A percentile compares a stretch with the other conserved stretches of the same genome.
phyloP scores from a whole-genome alignment of 2,888 invertebrate genomes.

The Diarsia mendica region DNA sequence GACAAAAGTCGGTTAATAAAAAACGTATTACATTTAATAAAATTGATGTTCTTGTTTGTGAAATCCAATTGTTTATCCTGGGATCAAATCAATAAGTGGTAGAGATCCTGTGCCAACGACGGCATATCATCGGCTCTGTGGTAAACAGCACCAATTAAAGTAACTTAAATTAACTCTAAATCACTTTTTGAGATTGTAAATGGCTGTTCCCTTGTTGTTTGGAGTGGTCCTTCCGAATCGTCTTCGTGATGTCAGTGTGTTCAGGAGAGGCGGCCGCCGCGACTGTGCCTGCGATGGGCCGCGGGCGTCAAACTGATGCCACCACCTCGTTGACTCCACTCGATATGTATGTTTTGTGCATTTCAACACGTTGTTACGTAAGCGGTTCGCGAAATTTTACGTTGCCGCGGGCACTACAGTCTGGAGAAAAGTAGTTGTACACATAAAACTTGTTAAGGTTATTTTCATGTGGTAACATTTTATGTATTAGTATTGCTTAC shows the following conservation, averaged over 20 bases:
- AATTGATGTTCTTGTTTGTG: not conserved
- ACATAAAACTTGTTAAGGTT: not conserved
- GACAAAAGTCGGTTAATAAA: not conserved
- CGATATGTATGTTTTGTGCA: slow-evolving; percentile 49
- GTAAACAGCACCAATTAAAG: not conserved
- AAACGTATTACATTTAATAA: not conserved
- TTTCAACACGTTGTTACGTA: slow-evolving; percentile 52
- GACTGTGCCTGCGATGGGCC: slow-evolving; percentile 15
- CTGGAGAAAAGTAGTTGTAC: slow-evolving; percentile 6
- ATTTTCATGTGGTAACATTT: not conserved
- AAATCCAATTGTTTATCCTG: not conserved
- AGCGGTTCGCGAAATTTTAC: slow-evolving; percentile 17
- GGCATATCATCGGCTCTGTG: not conserved
- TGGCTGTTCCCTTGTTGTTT: not conserved
- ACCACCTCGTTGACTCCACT: slow-evolving; percentile 30
- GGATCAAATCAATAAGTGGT: not conserved
- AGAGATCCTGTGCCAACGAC: not conserved
- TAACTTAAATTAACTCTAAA: not conserved
- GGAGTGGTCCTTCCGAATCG: slow-evolving; percentile 14
- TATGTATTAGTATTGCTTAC: not conserved
- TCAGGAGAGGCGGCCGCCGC: not conserved
- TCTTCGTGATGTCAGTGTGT: slow-evolving; percentile 1
- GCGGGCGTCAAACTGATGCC: slow-evolving; percentile 23
- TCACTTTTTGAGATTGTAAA: not conserved
- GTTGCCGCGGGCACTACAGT: slow-evolving; percentile 7